phyloP scores from a whole-genome alignment of 2,888 invertebrate genomes.

The Cephalotes varians region DNA sequence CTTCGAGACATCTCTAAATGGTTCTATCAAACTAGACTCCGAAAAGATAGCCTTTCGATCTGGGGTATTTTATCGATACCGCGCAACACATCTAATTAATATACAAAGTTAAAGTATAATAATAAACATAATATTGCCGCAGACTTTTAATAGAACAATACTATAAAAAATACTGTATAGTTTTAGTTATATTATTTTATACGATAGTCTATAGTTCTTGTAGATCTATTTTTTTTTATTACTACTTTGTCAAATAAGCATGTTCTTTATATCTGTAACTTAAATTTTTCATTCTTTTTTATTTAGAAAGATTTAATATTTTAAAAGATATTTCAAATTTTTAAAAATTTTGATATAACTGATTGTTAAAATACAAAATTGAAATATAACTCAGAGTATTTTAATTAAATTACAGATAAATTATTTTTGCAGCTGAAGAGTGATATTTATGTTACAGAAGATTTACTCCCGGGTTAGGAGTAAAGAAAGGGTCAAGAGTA shows the following conservation, averaged over 20 bases:
- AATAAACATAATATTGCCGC: constrained; percentile 50
- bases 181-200: background rate
- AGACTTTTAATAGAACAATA: background rate
- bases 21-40: constrained; percentile 3
- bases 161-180: background rate
- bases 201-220: background rate
- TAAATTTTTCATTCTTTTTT: background rate
- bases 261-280: background rate
- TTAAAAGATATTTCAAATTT: background rate
- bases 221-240: background rate
- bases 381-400: background rate
- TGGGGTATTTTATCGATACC: background rate
- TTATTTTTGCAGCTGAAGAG: constrained; percentile 28
- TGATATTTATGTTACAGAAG: background rate
- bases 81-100: background rate
- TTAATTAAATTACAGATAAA: background rate
- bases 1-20: background rate
- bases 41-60: background rate
- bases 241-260: background rate
- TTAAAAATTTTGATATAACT: background rate
- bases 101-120: constrained; percentile 30
- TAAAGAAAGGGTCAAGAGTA: background rate
- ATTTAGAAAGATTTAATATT: background rate
- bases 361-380: constrained; percentile 3
- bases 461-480: background rate